Evolutionary conservation across 92 coral and sea anemone genomes (phyloP), one percentile per base, ranked within the genome.

Genomic region (Zoanthus sansibaricus): DNA sequence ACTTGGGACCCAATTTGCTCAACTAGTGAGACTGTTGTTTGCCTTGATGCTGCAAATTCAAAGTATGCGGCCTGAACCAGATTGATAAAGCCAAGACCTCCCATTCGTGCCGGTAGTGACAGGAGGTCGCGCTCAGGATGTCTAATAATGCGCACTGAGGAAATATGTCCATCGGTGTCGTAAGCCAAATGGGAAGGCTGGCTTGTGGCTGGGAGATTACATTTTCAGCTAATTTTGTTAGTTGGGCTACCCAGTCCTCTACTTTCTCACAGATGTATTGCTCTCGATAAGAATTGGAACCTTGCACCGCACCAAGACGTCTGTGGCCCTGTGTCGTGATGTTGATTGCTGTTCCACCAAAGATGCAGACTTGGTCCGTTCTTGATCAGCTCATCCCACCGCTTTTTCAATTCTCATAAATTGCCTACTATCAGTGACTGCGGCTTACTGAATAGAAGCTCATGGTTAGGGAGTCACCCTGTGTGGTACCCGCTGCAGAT

Each of bases 121-220:
- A 13, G 68, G 68, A 18, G 5, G 68, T 61, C 21, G 68, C 6
- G 4, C 18, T 18, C 18, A 13, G 5, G 20, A 59, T 59, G 67
- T 59, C 20, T 59, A 59, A 4, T 13, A 61, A 5, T 61, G 68
- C 1, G 52, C 52, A 2, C 68, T 18, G 68, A 61, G 68, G 68
- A 61, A 61, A n/a, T 61, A 61, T 61, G 10, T 61, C 68, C 68
- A 61, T 61, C 67, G 67, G 67, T 61, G 68, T 61, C 17, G 68
- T 61, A 3, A 18, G 68, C 10, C 14, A 61, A 9, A 61, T 61
- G 68, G 10, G 68, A 61, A 12, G 68, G 68, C 68, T 61, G 68
- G n/a, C 68, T 61, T 61, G 17, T 14, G 68, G 68, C 68, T 59
- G 67, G 20, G 67, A 59, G 67, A 59, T 59, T 13, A 16, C 67